A percentile compares a stretch with the other conserved stretches of the same genome.
These are phyloP conservation scores for Empidonax traillii DNA, from an alignment of 2,113 vertebrate species.

Conservation along the genomic window DNA sequence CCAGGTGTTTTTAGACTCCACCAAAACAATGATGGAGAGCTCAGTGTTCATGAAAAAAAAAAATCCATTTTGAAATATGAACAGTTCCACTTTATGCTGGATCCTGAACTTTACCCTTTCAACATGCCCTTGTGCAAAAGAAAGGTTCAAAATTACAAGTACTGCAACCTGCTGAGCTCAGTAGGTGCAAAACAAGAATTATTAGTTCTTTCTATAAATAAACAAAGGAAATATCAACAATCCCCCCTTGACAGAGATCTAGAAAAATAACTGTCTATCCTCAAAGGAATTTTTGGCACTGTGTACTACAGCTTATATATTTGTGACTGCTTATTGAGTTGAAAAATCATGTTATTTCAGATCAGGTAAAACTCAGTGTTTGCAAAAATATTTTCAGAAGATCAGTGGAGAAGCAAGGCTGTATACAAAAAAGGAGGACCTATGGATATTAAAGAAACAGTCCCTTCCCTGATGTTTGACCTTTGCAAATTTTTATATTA, in stretches of 20 bases:
- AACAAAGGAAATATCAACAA: not conserved
- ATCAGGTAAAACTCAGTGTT: not conserved
- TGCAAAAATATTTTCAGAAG: not conserved
- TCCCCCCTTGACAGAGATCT: not conserved
- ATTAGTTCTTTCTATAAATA: not conserved
- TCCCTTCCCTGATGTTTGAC: not conserved
- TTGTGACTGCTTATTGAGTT: not conserved
- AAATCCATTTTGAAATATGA: not conserved
- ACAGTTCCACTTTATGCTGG: not conserved
- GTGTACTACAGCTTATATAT: not conserved
- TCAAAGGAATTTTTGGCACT: not conserved
- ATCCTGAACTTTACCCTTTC: not conserved
- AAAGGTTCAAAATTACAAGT: not conserved
- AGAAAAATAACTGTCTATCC: not conserved
- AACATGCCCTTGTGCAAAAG: fast-evolving
- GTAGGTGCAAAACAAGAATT: not conserved
- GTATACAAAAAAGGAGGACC: not conserved
- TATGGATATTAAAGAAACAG: not conserved
- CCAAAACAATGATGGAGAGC: not conserved
- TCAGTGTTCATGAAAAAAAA: not conserved
- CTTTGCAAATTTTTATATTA: not conserved
- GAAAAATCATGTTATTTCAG: not conserved
- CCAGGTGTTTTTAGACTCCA: not conserved
- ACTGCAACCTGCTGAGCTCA: not conserved
- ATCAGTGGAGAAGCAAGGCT: not conserved